Evolutionary conservation across 2,113 vertebrate genomes (phyloP), one percentile per base, ranked within the genome.

Genomic region (Xenopus laevis): DNA sequence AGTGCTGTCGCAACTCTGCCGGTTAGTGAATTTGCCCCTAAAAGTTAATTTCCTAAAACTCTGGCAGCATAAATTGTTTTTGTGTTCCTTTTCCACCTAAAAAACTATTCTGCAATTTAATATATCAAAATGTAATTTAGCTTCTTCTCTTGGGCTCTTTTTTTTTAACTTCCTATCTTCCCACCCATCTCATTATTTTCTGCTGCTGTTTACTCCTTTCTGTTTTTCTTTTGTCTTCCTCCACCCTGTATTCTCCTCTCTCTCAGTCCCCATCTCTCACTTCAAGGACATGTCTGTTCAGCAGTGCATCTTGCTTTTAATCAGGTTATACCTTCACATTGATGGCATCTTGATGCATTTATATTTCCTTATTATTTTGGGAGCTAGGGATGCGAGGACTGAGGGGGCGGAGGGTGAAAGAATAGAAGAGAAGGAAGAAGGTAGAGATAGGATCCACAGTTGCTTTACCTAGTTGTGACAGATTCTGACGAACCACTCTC

Each of bases 301-400:
- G 82, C 80, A 70, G 74, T 65, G 23, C 30, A 75, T 68, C 53
- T 16, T 50, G 77, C 78, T 74, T 66, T 52, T 18, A 46, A 74
- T 81, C 65, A 63, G 73, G 65, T 59, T 70, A 57, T 76, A 66
- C 79, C 76, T 80, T 77, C 80, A 78, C 77, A 69, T 72, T 69
- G 71, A 79, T 78, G 64, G 79, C 80, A 76, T 81, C 80, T 82
- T 83, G 85, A 86, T 87, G 86, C 80, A 83, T 89, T 82, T 87
- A 79, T 80, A 85, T 84, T 79, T 81, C 81, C 83, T 85, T 86
- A 88, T 90, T 88, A 90, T 82, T 79, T 82, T 81, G 47, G 44
- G 11, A 80, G 16, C 80, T 79, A 78, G 82, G 67, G 86, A 40
- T 77, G 59, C 52, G 59, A 77, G 53, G 67, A 70, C 81, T 78